Base-by-base conservation (phyloP, 2,113 vertebrate species). In the Terrapene triunguis region DNA sequence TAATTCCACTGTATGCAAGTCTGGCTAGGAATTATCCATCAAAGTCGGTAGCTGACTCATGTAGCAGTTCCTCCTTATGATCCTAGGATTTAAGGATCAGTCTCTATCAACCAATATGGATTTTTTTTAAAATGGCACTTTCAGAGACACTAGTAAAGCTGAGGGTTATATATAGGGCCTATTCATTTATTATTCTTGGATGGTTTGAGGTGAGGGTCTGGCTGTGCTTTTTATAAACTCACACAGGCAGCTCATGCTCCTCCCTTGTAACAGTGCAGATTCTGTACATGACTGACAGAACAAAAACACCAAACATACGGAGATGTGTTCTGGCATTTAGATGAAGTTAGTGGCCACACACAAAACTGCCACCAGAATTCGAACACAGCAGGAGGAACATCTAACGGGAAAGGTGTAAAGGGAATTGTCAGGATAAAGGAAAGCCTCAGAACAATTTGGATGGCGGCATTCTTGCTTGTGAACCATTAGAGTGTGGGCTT, bases 341-440 rank as follows among this genome's bases (percentile, higher is more conserved):
- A 95, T 90, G 85, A 85, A 82, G 84, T 82, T 65, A 94, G 91
- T 88, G 91, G 0, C 72, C 0, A 0, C 1, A 0, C 32, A 11
- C 51, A 69, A 12, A 90, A 47, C 76, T 81, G 0, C 78, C 84
- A 87, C 47, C 84, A 88, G 84, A 95, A 86, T 97, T 95, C 78
- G 83, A 89, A 89, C 81, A 3, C 35, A 86, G 51, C 42, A 38
- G 6, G 82, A 3, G 29, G 74, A 72, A 21, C 65, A 78, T 83
- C 48, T 32, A 62, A 32, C 76, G 62, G 78, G 87, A 47, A 84
- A 92, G 94, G 84, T 53, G 76, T 11, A 16, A 92, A 65, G 42
- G 59, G 78, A 91, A 74, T 50, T 88, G 91, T 62, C 95, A 97
- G 90, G 85, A 84, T 82, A 55, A 82, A 87, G 80, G 87, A 44